Percentiles rank a stretch among this genome's conserved stretches.
These are phyloP conservation scores for Dicrostonyx torquatus DNA, from an alignment of 2,797 vertebrate genomes.

Conservation along the genomic window DNA sequence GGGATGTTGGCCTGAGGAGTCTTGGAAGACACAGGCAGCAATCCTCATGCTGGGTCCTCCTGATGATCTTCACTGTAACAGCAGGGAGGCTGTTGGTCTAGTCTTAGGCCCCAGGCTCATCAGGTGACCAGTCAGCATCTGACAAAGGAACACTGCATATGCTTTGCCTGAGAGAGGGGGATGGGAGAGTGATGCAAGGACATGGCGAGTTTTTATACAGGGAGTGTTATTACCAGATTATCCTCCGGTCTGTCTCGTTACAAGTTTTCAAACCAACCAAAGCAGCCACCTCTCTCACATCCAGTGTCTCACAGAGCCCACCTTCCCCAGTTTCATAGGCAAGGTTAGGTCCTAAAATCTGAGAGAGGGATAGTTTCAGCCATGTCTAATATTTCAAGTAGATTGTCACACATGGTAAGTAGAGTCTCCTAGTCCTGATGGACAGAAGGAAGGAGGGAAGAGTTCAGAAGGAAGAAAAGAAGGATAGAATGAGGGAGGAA, in stretches of 20 bases:
- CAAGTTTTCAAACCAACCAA: background rate
- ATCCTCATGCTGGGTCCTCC: background rate
- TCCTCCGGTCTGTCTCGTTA: accelerated
- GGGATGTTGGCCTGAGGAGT: background rate
- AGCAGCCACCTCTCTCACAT: too few species aligned
- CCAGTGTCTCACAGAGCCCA: too few species aligned
- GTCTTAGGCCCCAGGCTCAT: accelerated
- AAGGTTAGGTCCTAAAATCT: background rate
- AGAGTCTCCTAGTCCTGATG: accelerated
- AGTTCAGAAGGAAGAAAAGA: background rate
- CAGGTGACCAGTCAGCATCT: background rate
- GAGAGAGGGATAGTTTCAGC: background rate
- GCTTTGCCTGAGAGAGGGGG: accelerated
- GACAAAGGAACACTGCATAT: background rate
- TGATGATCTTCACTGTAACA: too few species aligned
- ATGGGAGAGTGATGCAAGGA: accelerated
- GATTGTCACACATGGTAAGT: background rate
- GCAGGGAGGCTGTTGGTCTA: accelerated
- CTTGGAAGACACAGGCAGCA: accelerated
- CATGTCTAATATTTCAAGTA: background rate
- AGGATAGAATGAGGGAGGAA: background rate
- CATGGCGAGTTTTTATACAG: accelerated
- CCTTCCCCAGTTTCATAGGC: accelerated
- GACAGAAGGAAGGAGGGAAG: background rate
- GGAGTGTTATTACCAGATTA: background rate